Conservation (phyloP, 2,888 invertebrate species). For the Bugulina stolonifera region DNA sequence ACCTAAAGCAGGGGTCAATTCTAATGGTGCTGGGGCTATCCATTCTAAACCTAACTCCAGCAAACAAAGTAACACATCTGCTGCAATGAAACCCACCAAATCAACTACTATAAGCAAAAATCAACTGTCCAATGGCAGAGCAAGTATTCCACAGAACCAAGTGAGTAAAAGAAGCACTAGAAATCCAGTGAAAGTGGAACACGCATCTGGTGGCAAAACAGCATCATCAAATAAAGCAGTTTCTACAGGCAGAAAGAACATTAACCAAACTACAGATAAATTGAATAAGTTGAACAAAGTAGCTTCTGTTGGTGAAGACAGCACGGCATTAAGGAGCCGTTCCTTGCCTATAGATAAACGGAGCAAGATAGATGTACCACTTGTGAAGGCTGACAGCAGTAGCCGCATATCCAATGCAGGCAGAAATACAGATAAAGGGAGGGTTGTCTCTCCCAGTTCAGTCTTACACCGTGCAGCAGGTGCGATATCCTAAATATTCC, state of each 20-base stretch:
- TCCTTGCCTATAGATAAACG: background rate
- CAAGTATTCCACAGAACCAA: background rate
- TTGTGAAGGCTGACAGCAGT: no score
- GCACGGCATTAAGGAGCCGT: background rate
- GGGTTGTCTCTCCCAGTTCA: background rate
- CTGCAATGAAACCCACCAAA: background rate
- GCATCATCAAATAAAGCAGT: background rate
- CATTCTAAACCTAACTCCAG: background rate
- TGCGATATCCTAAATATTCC: no score
- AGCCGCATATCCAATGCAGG: background rate
- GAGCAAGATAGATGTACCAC: background rate
- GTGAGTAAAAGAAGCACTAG: background rate
- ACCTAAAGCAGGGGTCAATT: background rate
- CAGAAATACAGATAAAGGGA: background rate
- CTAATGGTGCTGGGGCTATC: background rate
- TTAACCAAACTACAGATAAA: background rate
- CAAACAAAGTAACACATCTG: background rate
- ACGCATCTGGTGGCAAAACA: background rate
- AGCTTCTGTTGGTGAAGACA: background rate
- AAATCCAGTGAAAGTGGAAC: background rate
- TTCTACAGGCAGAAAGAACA: background rate
- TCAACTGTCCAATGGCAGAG: background rate
- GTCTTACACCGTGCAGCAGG: conserved; percentile 10
- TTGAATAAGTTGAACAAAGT: background rate
- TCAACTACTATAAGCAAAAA: background rate